Percentiles rank a stretch among this genome's conserved stretches.
Evolutionary conservation across 2,113 vertebrate genomes (phyloP).

Genomic region (Siniperca chuatsi): DNA sequence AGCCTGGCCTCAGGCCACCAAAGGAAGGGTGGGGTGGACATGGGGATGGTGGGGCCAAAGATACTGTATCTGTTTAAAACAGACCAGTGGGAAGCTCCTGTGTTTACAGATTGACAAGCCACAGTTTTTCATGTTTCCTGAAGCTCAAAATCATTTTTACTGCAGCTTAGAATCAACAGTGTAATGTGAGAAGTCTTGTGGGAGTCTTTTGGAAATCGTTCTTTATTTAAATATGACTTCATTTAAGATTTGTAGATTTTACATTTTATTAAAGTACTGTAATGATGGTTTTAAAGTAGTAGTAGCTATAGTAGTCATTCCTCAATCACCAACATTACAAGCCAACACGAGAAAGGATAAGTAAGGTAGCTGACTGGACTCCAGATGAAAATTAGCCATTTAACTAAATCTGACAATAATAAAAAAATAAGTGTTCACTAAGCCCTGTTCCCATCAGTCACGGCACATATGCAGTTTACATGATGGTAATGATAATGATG

Average conservation of each 20-base stretch:
- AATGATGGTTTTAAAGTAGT: neutral
- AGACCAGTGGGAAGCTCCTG: conserved; percentile 41
- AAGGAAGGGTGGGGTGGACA: conserved; percentile 53
- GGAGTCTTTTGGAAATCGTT: neutral
- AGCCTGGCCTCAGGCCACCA: conserved; percentile 42
- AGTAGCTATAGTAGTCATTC: neutral
- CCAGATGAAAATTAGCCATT: neutral
- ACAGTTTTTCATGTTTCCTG: conserved; percentile 30
- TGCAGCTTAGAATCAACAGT: neutral
- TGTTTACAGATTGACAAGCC: conserved; percentile 21
- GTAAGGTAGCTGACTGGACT: neutral
- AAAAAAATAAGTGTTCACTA: neutral
- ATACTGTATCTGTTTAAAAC: conserved; percentile 73
- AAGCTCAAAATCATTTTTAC: neutral
- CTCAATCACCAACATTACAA: neutral
- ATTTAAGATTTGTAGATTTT: neutral
- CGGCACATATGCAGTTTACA: too few relatives aligned
- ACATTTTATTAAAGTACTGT: neutral
- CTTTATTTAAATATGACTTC: neutral
- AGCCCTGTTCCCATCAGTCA: neutral
- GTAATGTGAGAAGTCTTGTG: neutral
- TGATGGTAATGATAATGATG: too few relatives aligned
- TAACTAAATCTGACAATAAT: neutral
- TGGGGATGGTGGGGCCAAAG: conserved; percentile 23
- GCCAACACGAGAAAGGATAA: neutral